A percentile compares a stretch with the other conserved stretches of the same genome.
phyloP scores from a whole-genome alignment of 2,888 invertebrate species.

The Caenorhabditis parvicauda region DNA sequence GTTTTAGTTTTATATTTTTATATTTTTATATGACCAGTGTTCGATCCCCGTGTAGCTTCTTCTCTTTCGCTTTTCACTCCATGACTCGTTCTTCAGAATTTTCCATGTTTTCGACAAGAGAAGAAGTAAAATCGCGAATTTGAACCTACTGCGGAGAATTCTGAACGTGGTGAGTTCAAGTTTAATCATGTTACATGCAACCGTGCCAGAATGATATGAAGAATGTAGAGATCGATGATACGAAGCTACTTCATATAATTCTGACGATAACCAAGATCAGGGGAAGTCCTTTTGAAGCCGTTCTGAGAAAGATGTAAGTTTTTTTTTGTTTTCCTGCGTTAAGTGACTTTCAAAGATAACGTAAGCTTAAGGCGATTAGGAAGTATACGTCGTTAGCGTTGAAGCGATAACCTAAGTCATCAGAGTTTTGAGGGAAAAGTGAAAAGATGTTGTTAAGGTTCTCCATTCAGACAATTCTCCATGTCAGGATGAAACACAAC shows the following conservation, averaged over 20 bases:
- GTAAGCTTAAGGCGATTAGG: background rate
- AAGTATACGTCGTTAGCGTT: background rate
- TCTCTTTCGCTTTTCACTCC: no score
- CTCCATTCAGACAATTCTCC: background rate
- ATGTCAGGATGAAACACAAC: no score
- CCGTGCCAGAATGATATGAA: background rate
- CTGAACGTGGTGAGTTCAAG: conserved; percentile 7
- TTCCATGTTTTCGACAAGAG: conserved; percentile 19
- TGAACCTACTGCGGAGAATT: conserved; percentile 14
- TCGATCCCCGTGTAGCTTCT: no score
- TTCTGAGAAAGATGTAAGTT: conserved; percentile 22
- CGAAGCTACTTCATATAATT: conserved; percentile 21
- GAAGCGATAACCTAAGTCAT: background rate
- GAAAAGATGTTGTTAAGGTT: no score
- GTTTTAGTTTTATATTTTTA: background rate
- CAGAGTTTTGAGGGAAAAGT: background rate
- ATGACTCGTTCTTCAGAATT: no score
- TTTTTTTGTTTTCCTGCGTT: background rate
- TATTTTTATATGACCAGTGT: no score
- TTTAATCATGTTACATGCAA: background rate
- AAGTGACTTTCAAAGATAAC: background rate
- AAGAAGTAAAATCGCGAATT: conserved; percentile 15
- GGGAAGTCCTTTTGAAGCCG: conserved; percentile 11
- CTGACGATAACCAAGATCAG: conserved; percentile 23
- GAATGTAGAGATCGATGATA: conserved; percentile 20